A percentile compares a stretch with the other conserved stretches of the same genome.
Conservation (phyloP, 2,113 vertebrate species). For the Oncorhynchus kisutch region DNA sequence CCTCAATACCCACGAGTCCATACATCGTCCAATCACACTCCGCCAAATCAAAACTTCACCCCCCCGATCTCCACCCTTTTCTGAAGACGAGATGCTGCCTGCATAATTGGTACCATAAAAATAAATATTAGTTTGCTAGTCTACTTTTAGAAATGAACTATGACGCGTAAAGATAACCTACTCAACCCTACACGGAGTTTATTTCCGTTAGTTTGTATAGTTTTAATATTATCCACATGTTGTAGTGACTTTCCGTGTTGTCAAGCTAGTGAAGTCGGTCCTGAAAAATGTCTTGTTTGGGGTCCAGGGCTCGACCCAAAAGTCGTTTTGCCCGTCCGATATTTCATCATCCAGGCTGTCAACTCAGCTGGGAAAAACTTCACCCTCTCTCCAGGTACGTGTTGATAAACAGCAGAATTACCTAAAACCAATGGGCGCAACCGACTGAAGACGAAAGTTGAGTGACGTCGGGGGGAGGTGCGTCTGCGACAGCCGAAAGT, state of each 20-base stretch:
- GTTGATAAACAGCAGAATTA: background rate
- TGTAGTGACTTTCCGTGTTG: background rate
- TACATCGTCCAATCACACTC: constrained; percentile 14
- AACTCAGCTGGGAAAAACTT: constrained; percentile 74
- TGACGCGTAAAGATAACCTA: background rate
- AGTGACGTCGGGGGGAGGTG: too few relatives aligned
- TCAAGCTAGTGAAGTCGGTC: constrained; percentile 49
- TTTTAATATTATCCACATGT: constrained; percentile 7
- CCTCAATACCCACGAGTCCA: background rate
- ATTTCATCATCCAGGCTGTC: constrained; percentile 87
- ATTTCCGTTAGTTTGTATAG: background rate
- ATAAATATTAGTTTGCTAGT: background rate
- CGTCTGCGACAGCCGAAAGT: too few relatives aligned
- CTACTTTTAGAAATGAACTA: background rate
- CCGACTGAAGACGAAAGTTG: too few relatives aligned
- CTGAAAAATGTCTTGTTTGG: constrained; percentile 77
- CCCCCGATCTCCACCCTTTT: too few relatives aligned
- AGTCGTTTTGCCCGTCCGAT: constrained; percentile 79
- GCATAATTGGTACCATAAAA: background rate
- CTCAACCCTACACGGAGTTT: background rate
- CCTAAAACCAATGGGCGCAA: too few relatives aligned
- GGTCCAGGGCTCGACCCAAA: constrained; percentile 78
- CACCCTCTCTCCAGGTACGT: constrained; percentile 82
- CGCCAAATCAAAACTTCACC: constrained; percentile 7
- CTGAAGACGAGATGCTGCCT: background rate